These are phyloP conservation scores for Machimus atricapillus DNA, from an alignment of 2,888 invertebrate genomes.

Conservation along the genomic window DNA sequence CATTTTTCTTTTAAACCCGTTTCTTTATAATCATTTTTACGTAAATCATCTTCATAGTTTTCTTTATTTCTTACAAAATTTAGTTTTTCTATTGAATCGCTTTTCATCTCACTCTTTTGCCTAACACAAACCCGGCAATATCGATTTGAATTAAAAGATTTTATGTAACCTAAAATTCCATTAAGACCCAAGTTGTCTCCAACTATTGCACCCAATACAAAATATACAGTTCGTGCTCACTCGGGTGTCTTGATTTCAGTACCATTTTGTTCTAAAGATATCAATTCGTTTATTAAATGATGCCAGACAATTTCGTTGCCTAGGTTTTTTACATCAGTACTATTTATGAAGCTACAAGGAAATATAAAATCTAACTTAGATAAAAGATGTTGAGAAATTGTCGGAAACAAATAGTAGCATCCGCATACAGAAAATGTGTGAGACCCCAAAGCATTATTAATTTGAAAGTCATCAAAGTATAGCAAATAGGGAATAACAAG, in stretches of 20 bases:
- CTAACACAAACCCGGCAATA: slow-evolving; percentile 48
- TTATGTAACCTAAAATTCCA: slow-evolving; percentile 46
- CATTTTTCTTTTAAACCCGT: slow-evolving; percentile 46
- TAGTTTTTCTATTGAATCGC: slow-evolving; percentile 23
- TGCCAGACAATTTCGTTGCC: slow-evolving; percentile 43
- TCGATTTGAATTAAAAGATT: slow-evolving; percentile 48
- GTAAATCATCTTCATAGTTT: slow-evolving; percentile 42
- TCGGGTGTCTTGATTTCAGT: background rate
- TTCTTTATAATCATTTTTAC: slow-evolving; percentile 40
- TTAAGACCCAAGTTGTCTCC: slow-evolving; percentile 47
- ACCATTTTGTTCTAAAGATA: slow-evolving; percentile 36
- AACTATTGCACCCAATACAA: background rate
- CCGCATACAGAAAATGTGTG: slow-evolving; percentile 37
- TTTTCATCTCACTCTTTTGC: slow-evolving; percentile 42
- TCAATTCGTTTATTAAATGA: slow-evolving; percentile 42
- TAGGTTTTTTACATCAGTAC: slow-evolving; percentile 38
- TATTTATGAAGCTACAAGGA: slow-evolving; percentile 41
- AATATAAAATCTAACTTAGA: slow-evolving; percentile 46
- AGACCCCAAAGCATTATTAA: slow-evolving; percentile 45
- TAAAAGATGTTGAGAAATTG: slow-evolving; percentile 43
- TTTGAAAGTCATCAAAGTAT: slow-evolving; percentile 45
- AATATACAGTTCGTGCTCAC: background rate
- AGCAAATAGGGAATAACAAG: slow-evolving; percentile 36
- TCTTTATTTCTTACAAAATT: slow-evolving; percentile 40
- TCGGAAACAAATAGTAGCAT: slow-evolving; percentile 1